Base-by-base conservation (phyloP, 2,888 invertebrate genomes). In the Heliconius aoede region DNA sequence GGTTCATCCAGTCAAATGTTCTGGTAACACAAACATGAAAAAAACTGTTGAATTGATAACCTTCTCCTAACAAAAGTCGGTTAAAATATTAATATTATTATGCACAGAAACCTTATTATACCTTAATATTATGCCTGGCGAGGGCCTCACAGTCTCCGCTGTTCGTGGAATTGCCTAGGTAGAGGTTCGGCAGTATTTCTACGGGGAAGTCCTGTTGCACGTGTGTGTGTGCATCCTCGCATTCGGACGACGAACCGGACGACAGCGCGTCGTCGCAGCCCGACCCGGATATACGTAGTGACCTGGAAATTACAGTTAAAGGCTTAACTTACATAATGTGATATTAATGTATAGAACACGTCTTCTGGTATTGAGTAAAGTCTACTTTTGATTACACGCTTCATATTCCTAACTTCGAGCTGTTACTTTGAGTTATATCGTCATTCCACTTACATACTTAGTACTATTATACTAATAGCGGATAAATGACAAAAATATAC, bases 141-240 rank as follows among this genome's bases (percentile, higher is more conserved):
- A 99, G 95, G 71, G 98, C 97, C 84, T 97, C 97, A 83, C 97
- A 96, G 90, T 99, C 99, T 90, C 97, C 97, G 87, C 99, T 98
- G 91, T 98, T 99, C 86, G 97, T 96, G 76, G 98, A 98, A 94
- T 99, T 99, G 83, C 99, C 99, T 80, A 99, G 96, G 94, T 97
- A 99, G 79, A 99, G 95, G 90, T 98, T 97, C 75, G 98, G 98
- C 87, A 99, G 95, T 87, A 99, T 99, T 95, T 99, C 98, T 72
- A 99, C 98, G 73, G 99, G 99, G 91, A 98, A 98, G 85, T 97
- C 97, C 86, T 96, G 96, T 84, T 96, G 95, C 85, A 89, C 92
- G 85, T 95, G 95, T 36, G 88, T 82, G 86, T 95, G 95, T 74
- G 94, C 92, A 84, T 96, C 96, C 89, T 96, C 96, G 85, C 96